Base-by-base conservation (phyloP, 2,888 invertebrate genomes). In the Pardosa pseudoannulata region DNA sequence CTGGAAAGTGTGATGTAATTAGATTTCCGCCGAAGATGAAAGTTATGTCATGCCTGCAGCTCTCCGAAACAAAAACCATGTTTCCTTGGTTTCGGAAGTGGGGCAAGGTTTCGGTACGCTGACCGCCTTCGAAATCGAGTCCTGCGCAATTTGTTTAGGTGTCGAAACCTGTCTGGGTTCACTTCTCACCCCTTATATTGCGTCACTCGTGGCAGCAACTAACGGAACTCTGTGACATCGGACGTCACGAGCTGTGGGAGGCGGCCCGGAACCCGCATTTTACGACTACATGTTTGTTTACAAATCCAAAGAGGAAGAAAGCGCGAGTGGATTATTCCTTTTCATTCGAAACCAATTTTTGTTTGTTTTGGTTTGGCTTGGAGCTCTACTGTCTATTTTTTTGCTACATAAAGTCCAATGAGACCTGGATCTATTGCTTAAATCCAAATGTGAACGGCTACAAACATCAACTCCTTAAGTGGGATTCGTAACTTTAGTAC, bases 61-160 rank as follows among this genome's bases (percentile, higher is more conserved):
- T 36, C 36, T 36, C 36, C 36, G 36, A 9, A 36, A 36, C 36
- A 36, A 9, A 36, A 36, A 36, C 46, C 46, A 7, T 16, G 46
- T 16, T 56, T 56, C 23, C 56, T 56, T 56, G 19, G 11, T 2
- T 16, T 46, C 16, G 2, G 16, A 56, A 56, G 56, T 56, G 23
- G 56, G 23, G 23, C 56, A 56, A 56, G 56, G 56, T 56, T 56
- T 56, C 56, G 13, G 56, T 56, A 56, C 56, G 23, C 56, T 56
- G 56, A 56, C 56, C 23, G 56, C 19, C 19, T 23, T 56, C 16
- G 56, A 56, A 56, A 56, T 3, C 23, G 56, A 56, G 23, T 6
- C 5, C 56, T 56, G 11, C 56, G 56, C 56, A 56, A 56, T 56
- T 23, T 46, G 46, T 46, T 46, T 46, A 9, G 46, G 23, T 56